These are phyloP conservation scores for Entosphenus tridentatus DNA, from an alignment of 2,113 vertebrate genomes.

Conservation along the genomic window DNA sequence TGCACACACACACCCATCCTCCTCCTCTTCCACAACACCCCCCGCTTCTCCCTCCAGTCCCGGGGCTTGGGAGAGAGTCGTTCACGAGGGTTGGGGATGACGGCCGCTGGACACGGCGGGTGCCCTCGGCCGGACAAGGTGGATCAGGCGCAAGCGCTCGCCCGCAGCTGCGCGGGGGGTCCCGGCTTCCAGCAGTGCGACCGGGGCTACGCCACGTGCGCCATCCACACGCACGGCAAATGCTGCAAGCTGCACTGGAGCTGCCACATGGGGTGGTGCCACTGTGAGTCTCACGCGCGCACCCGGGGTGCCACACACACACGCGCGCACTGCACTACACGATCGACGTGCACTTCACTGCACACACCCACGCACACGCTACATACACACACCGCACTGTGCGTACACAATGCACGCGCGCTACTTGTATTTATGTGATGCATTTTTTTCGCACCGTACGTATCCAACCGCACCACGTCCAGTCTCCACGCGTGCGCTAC, in stretches of 20 bases:
- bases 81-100: conserved; percentile 16
- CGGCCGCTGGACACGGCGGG: conserved; percentile 33
- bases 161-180: conserved; percentile 76
- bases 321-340: too few species aligned
- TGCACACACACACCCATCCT: too few species aligned
- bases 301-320: too few species aligned
- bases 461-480: not conserved
- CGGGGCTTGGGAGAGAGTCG: too few species aligned
- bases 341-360: too few species aligned
- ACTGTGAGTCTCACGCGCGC: conserved; percentile 48
- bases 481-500: not conserved
- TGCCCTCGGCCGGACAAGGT: conserved; percentile 53
- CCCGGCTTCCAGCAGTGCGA: conserved; percentile 95
- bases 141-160: conserved; percentile 81
- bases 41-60: too few species aligned
- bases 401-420: too few species aligned
- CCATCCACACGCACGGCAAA: conserved; percentile 91
- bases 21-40: too few species aligned
- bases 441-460: too few species aligned
- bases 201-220: conserved; percentile 67
- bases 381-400: too few species aligned
- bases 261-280: conserved; percentile 96
- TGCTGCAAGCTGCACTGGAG: conserved; percentile 99
- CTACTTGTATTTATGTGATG: too few species aligned
- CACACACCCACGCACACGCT: too few species aligned